Evolutionary conservation across 37 sponge, comb jelly and placozoan species (phyloP).

Genomic region (Cladorhizidae sp.): DNA sequence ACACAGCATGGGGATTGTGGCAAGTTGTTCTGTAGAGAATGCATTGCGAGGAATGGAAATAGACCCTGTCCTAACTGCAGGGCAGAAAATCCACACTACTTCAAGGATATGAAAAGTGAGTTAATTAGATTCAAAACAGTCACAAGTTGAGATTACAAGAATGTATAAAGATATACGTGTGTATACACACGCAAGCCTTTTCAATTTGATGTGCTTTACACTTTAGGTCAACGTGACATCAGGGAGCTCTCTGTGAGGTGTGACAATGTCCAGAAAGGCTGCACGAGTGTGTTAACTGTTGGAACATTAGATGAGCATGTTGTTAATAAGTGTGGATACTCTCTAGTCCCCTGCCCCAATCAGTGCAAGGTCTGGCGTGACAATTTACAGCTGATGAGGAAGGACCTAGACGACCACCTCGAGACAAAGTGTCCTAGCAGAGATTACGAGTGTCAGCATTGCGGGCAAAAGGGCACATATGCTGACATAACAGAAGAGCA

Average conservation of each 20-base stretch:
- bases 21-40: too few species aligned
- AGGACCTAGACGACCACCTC: slow-evolving; percentile 3
- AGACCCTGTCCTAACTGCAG: slow-evolving; percentile 2
- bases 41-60: background rate
- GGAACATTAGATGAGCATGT: slow-evolving; percentile 30
- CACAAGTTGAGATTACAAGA: background rate
- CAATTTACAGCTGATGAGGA: too few species aligned
- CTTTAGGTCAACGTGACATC: slow-evolving; percentile 13
- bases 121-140: too few species aligned
- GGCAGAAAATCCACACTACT: background rate
- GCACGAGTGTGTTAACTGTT: slow-evolving; percentile 19
- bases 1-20: slow-evolving; percentile 4
- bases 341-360: slow-evolving; percentile 27
- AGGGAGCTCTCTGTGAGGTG: slow-evolving; percentile 26
- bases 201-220: too few species aligned
- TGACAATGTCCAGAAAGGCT: slow-evolving; percentile 16
- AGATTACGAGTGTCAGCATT: slow-evolving; percentile 34
- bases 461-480: slow-evolving; percentile 12
- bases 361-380: background rate
- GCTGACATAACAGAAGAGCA: slow-evolving; percentile 19
- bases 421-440: slow-evolving; percentile 6
- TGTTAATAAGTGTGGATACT: slow-evolving; percentile 6
- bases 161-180: background rate
- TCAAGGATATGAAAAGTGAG: too few species aligned
- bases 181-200: too few species aligned